Evolutionary conservation across 1,140 invertebrate genomes (phyloP), one percentile per base, ranked within the genome.

Genomic region (Ephestia elutella): DNA sequence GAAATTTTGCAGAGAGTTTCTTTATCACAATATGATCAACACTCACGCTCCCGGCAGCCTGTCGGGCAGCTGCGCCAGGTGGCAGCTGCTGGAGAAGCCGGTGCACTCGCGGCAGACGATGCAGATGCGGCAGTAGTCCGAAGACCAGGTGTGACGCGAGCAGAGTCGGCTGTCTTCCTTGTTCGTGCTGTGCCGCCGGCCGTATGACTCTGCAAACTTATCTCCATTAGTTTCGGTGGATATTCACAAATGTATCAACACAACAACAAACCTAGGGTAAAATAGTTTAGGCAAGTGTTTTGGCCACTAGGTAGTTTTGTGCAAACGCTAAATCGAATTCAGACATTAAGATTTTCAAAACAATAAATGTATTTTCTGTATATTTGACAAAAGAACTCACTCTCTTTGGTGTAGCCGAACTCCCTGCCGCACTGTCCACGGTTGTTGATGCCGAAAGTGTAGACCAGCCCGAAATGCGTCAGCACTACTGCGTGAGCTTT

Each of bases 391-490:
- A 15, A 13, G 38, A 15, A 74, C 81, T 84, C 65, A 87, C 85
- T 85, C 83, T 95, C 93, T 89, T 92, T 93, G 11, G 89, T 82
- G 69, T 92, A 91, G 13, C 92, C 91, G 81, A 94, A 97, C 73
- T 97, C 96, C 73, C 98, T 89, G 28, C 98, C 98, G 90, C 98
- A 99, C 78, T 99, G 98, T 9, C 97, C 97, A 80, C 98, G 97
- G 79, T 99, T 99, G 84, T 99, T 99, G 56, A 99, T 95, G 0
- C 98, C 98, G 89, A 98, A 99, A 0, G 97, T 98, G 81, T 95
- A 99, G 0, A 99, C 92, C 67, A 95, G 93, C 0, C 98, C 98
- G 80, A 96, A 95, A 67, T 92, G 94, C 19, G 94, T 97, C 7
- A 99, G 88, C 0, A 93, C 95, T 1, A 97, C 94, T 53, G 95